Evolutionary conservation across 92 coral and sea anemone species (phyloP).

Genomic region (Heteractis magnifica): DNA sequence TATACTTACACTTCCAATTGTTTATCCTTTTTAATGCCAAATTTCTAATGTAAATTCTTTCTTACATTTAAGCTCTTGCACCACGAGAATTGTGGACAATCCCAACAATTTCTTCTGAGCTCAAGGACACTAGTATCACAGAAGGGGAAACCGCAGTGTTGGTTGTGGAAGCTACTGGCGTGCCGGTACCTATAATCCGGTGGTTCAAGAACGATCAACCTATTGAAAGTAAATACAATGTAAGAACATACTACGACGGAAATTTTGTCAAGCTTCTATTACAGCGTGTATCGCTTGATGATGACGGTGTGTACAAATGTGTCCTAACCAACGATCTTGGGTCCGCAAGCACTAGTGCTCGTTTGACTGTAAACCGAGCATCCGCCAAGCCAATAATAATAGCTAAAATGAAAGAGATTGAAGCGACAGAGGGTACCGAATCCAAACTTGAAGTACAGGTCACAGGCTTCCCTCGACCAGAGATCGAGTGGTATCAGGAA

Average conservation of each 20-base stretch:
- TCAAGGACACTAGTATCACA: conserved; percentile 60
- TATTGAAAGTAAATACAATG: conserved; percentile 50
- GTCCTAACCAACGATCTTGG: conserved; percentile 73
- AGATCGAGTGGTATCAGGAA: conserved; percentile 70
- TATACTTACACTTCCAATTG: no score
- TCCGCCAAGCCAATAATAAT: conserved; percentile 72
- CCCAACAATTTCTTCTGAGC: conserved; percentile 62
- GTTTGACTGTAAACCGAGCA: conserved; percentile 53
- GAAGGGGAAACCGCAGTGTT: conserved; percentile 71
- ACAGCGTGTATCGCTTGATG: conserved; percentile 51
- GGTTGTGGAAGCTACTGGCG: conserved; percentile 64
- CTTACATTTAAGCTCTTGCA: conserved; percentile 34
- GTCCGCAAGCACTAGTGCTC: conserved; percentile 61
- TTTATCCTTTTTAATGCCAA: not conserved
- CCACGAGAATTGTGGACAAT: conserved; percentile 58
- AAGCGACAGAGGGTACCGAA: conserved; percentile 65
- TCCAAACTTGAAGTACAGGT: conserved; percentile 62
- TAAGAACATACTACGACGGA: conserved; percentile 62
- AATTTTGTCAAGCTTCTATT: conserved; percentile 49
- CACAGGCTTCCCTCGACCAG: conserved; percentile 67
- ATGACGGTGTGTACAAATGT: conserved; percentile 79
- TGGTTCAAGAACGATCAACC: conserved; percentile 80
- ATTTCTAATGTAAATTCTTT: not conserved
- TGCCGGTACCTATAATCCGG: conserved; percentile 68
- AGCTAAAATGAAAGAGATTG: conserved; percentile 67